Conservation (phyloP, 2,888 invertebrate species). For the Trichopoda pennipes region DNA sequence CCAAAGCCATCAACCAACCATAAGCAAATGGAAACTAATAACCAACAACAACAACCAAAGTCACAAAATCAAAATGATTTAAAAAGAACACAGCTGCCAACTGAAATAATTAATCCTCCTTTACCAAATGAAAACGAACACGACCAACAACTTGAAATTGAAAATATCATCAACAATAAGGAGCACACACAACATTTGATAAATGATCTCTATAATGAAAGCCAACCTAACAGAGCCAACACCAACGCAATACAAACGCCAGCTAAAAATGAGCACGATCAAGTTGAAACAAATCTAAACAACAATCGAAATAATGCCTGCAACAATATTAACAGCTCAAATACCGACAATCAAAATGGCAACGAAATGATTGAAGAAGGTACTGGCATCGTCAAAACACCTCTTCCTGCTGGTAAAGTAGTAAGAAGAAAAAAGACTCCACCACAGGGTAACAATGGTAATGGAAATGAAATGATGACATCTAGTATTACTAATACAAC, state of each 20-base stretch:
- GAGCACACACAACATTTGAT: slow-evolving; percentile 45
- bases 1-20: slow-evolving; percentile 77
- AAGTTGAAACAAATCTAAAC: slow-evolving; percentile 53
- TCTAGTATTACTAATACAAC: slow-evolving; percentile 59
- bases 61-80: slow-evolving; percentile 61
- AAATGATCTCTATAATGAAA: slow-evolving; percentile 67
- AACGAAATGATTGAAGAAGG: slow-evolving; percentile 80
- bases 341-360: slow-evolving; percentile 79
- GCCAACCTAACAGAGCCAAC: slow-evolving; percentile 27
- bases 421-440: slow-evolving; percentile 79
- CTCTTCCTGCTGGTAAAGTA: slow-evolving; percentile 88
- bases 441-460: slow-evolving; percentile 69
- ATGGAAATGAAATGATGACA: slow-evolving; percentile 55
- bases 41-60: slow-evolving; percentile 60
- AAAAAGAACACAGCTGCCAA: slow-evolving; percentile 61
- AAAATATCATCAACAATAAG: slow-evolving; percentile 40
- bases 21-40: slow-evolving; percentile 60
- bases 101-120: slow-evolving; percentile 45
- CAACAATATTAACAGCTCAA: slow-evolving; percentile 70
- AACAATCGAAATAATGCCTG: slow-evolving; percentile 69
- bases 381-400: slow-evolving; percentile 84
- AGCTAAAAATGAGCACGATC: slow-evolving; percentile 66
- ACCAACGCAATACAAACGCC: slow-evolving; percentile 2
- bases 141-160: slow-evolving; percentile 45
- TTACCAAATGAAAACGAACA: slow-evolving; percentile 48